Evolutionary conservation across 2,888 invertebrate species (phyloP).

Genomic region (Plagodis dolabraria): DNA sequence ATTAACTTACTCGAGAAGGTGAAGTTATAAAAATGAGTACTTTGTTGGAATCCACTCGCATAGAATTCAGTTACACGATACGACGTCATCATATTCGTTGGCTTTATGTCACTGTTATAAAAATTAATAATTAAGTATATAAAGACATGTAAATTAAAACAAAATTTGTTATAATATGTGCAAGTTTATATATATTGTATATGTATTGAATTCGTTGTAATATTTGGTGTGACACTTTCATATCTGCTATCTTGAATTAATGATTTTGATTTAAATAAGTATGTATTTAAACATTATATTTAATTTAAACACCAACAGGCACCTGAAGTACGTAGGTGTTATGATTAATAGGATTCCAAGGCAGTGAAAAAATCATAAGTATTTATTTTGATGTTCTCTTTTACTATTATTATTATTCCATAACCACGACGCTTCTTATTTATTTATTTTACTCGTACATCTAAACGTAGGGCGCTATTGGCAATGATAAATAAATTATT

Average conservation of each 20-base stretch:
- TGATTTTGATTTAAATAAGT: too few species aligned
- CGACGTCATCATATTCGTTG: slow-evolving; percentile 11
- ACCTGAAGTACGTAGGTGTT: too few species aligned
- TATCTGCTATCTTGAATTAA: too few species aligned
- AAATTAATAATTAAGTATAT: slow-evolving; percentile 10
- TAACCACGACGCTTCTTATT: slow-evolving; percentile 28
- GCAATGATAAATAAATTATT: slow-evolving; percentile 35
- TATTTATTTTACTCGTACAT: slow-evolving; percentile 25
- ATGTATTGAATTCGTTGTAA: slow-evolving; percentile 40
- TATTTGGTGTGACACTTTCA: slow-evolving; percentile 18
- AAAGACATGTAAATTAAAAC: slow-evolving; percentile 16
- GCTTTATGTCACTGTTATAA: slow-evolving; percentile 7
- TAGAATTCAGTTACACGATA: slow-evolving; percentile 2
- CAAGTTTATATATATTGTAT: slow-evolving; percentile 28
- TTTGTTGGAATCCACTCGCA: slow-evolving; percentile 1
- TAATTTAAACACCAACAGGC: too few species aligned
- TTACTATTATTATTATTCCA: slow-evolving; percentile 16
- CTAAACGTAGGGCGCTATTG: slow-evolving; percentile 40
- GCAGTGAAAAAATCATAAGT: slow-evolving; percentile 11
- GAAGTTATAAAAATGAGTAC: slow-evolving; percentile 1
- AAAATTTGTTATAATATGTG: slow-evolving; percentile 11
- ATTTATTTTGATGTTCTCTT: slow-evolving; percentile 8
- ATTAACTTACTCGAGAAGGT: slow-evolving; percentile 13
- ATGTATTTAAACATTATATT: too few species aligned
- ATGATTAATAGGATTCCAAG: too few species aligned